phyloP scores from a whole-genome alignment of 2,113 vertebrate species.

The Heterotilapia buettikoferi region DNA sequence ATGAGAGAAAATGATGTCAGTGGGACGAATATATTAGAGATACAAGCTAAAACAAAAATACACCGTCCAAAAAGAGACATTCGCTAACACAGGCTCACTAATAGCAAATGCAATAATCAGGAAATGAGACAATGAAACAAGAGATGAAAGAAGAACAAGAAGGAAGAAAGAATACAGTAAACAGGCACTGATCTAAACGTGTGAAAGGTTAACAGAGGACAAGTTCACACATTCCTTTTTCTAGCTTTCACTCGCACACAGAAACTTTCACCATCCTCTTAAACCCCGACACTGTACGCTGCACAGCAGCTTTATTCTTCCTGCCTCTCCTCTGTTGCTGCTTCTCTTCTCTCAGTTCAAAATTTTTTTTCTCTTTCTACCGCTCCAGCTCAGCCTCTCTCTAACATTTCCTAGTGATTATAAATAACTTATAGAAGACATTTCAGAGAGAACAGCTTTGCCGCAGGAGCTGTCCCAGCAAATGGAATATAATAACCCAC shows the following conservation, averaged over 20 bases:
- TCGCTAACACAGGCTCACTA: neutral
- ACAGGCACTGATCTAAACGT: rapidly evolving
- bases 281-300: neutral
- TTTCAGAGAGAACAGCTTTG: slow-evolving; percentile 31
- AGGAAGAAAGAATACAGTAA: neutral
- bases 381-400: neutral
- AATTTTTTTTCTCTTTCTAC: neutral
- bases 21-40: neutral
- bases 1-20: neutral
- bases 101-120: neutral
- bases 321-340: neutral
- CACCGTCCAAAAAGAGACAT: neutral
- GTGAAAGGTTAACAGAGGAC: neutral
- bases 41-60: neutral
- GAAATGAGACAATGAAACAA: neutral
- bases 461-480: slow-evolving; percentile 40
- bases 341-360: neutral
- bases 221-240: neutral
- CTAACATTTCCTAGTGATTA: slow-evolving; percentile 24
- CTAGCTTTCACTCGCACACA: neutral
- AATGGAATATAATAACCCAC: slow-evolving; percentile 45
- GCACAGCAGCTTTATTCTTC: neutral
- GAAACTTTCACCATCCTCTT: neutral
- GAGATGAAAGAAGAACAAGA: neutral
- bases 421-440: slow-evolving; percentile 53